Percentiles rank a stretch among this genome's conserved stretches.
Evolutionary conservation across 2,797 vertebrate genomes (phyloP).

Genomic region (Mionectes olivaceus): DNA sequence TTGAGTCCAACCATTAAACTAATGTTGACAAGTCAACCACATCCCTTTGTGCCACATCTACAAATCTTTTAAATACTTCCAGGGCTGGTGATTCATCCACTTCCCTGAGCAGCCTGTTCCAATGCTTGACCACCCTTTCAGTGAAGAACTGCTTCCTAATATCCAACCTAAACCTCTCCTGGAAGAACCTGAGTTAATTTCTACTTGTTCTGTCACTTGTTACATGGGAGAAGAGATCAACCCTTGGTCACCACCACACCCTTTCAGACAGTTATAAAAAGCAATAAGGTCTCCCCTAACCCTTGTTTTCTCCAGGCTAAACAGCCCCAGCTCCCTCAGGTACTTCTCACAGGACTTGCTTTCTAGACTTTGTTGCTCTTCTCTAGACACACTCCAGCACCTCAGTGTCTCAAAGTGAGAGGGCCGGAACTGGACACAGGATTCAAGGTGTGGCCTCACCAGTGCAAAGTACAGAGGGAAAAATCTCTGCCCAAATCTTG

Average conservation of each 20-base stretch:
- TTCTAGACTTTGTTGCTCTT: neutral
- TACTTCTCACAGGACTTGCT: neutral
- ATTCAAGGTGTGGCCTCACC: neutral
- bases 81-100: neutral
- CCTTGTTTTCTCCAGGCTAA: neutral
- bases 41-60: neutral
- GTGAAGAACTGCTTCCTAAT: neutral
- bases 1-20: neutral
- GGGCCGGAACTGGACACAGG: neutral
- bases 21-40: neutral
- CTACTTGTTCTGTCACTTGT: neutral
- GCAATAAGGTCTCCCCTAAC: neutral
- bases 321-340: neutral
- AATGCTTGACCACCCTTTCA: neutral
- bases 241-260: neutral
- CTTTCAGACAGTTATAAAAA: neutral
- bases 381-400: neutral
- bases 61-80: neutral
- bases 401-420: neutral
- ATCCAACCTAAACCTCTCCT: neutral
- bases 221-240: neutral
- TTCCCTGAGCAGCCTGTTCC: neutral
- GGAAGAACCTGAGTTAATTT: neutral
- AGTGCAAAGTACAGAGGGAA: too few relatives aligned
- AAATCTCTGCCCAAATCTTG: neutral